Evolutionary conservation across 2,888 invertebrate genomes (phyloP).

Genomic region (Acrocera orbiculus): DNA sequence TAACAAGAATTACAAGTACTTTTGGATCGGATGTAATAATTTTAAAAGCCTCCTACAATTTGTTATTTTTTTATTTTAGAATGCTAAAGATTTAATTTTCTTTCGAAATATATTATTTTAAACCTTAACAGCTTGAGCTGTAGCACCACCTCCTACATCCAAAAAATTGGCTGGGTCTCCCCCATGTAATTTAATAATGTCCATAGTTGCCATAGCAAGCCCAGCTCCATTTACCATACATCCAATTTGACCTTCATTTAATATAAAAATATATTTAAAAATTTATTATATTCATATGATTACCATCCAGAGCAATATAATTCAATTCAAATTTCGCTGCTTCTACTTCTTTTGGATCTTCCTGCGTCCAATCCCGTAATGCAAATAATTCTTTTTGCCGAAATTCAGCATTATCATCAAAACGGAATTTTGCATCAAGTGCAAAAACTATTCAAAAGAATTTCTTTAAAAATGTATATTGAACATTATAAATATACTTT

Average conservation of each 20-base stretch:
- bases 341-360: conserved; percentile 81
- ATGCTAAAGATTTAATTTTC: background rate
- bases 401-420: conserved; percentile 88
- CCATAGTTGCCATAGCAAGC: conserved; percentile 96
- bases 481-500: too few relatives aligned
- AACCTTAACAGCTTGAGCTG: conserved; percentile 76
- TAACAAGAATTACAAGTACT: conserved; percentile 84
- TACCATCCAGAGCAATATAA: conserved; percentile 87
- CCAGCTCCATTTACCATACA: conserved; percentile 96
- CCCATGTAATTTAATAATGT: conserved; percentile 89
- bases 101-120: conserved; percentile 37
- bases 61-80: background rate
- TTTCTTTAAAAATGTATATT: too few relatives aligned
- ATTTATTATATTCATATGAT: conserved; percentile 10
- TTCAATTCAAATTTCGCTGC: conserved; percentile 80
- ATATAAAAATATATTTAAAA: background rate
- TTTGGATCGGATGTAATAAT: conserved; percentile 87
- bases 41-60: conserved; percentile 66
- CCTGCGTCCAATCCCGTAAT: conserved; percentile 73
- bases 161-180: conserved; percentile 93
- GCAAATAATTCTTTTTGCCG: conserved; percentile 77
- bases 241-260: conserved; percentile 50
- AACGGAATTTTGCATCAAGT: conserved; percentile 86
- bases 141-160: conserved; percentile 92
- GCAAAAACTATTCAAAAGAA: conserved; percentile 59